Percentiles rank a stretch among this genome's conserved stretches.
Conservation (phyloP, 2,888 invertebrate genomes). For the Eilema depressum region DNA sequence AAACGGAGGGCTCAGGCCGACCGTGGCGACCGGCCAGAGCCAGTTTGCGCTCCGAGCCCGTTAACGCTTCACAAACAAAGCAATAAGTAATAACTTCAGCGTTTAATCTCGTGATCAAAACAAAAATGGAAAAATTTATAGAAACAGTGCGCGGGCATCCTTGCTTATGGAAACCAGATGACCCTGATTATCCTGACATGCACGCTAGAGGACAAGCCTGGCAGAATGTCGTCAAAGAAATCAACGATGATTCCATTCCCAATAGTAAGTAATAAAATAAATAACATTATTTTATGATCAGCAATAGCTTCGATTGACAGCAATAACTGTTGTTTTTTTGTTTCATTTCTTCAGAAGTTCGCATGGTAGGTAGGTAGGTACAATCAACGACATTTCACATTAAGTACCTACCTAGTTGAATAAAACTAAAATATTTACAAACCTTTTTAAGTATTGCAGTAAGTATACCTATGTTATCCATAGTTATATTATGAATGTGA, state of each 20-base stretch:
- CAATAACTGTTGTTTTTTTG: background rate
- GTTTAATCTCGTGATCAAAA: conserved; percentile 3
- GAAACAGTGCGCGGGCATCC: conserved; percentile 75
- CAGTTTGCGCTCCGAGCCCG: conserved; percentile 18
- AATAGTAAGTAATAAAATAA: conserved; percentile 62
- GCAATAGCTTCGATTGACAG: background rate
- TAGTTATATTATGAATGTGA: too few species aligned
- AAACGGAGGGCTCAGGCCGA: conserved; percentile 60
- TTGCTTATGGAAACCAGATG: conserved; percentile 79
- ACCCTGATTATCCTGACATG: conserved; percentile 76
- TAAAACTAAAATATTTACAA: too few species aligned
- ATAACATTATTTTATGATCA: background rate
- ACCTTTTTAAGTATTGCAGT: too few species aligned
- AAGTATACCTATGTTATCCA: too few species aligned
- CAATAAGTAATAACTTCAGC: conserved; percentile 3
- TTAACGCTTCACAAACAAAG: conserved; percentile 7
- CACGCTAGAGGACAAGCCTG: conserved; percentile 76
- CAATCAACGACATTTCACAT: background rate
- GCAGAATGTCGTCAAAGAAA: conserved; percentile 74
- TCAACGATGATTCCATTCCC: conserved; percentile 68
- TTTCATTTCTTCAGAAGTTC: background rate
- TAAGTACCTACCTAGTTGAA: too few species aligned
- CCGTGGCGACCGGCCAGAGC: conserved; percentile 26
- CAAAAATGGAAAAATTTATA: conserved; percentile 75
- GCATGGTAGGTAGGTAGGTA: too few species aligned